These are phyloP conservation scores for Acleris emargana DNA, from an alignment of 2,888 invertebrate genomes.

Conservation along the genomic window DNA sequence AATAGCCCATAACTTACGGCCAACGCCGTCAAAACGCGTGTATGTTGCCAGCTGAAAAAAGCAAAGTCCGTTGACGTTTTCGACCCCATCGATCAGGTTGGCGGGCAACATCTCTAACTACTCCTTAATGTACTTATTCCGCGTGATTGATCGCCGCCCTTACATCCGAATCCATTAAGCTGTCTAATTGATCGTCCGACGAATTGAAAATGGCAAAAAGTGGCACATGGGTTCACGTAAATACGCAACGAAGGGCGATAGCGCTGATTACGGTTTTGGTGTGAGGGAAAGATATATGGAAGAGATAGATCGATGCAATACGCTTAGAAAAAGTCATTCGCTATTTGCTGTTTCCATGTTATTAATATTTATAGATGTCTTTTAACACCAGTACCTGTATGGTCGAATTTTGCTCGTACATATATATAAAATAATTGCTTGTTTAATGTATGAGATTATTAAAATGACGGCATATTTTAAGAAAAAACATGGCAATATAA, in stretches of 20 bases:
- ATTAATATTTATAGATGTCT: too few species aligned
- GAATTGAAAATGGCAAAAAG: constrained; percentile 78
- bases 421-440: too few species aligned
- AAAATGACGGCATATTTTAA: too few species aligned
- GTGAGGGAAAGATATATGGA: neutral
- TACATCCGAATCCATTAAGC: constrained; percentile 78
- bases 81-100: constrained; percentile 64
- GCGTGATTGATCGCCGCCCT: constrained; percentile 71
- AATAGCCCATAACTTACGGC: too few species aligned
- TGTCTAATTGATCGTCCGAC: constrained; percentile 76
- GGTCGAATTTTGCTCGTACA: too few species aligned
- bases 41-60: constrained; percentile 38
- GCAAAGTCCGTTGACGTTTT: constrained; percentile 39
- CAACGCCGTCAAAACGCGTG: neutral
- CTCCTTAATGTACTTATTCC: constrained; percentile 75
- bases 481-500: too few species aligned
- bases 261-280: neutral
- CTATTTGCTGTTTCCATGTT: too few species aligned
- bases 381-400: too few species aligned
- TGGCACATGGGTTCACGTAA: constrained; percentile 39
- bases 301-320: neutral
- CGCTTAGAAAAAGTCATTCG: too few species aligned
- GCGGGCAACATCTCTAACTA: constrained; percentile 62
- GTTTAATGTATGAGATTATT: too few species aligned
- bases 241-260: constrained; percentile 25